Conservation (phyloP, 1,140 invertebrate genomes). For the Hormaphis cornu region DNA sequence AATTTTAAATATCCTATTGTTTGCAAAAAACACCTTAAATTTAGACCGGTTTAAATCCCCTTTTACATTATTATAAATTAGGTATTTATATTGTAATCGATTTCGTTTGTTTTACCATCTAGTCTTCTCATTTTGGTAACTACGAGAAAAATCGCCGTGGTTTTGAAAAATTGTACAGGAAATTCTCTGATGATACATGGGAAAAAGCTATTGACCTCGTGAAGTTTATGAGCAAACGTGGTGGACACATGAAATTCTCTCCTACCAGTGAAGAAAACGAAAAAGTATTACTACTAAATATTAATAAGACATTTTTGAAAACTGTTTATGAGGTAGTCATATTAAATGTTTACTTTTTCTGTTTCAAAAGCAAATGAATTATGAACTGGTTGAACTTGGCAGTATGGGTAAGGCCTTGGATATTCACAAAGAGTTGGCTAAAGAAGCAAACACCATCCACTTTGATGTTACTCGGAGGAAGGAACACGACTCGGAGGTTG, state of each 20-base stretch:
- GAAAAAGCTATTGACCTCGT: conserved; percentile 61
- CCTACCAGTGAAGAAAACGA: neutral
- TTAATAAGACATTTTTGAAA: too few relatives aligned
- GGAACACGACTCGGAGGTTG: conserved; percentile 56
- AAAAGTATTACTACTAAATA: conserved; percentile 23
- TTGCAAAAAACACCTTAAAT: too few relatives aligned
- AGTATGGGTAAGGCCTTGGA: conserved; percentile 65
- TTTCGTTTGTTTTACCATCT: conserved; percentile 32
- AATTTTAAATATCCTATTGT: too few relatives aligned
- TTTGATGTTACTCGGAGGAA: conserved; percentile 43
- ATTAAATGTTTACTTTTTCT: neutral
- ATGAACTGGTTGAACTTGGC: conserved; percentile 39
- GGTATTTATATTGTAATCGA: neutral
- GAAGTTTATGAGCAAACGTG: conserved; percentile 64
- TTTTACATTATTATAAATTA: neutral
- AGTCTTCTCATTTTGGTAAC: conserved; percentile 64
- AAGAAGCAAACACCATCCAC: conserved; percentile 58
- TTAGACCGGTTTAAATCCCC: too few relatives aligned
- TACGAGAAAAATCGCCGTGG: conserved; percentile 64
- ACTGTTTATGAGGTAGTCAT: too few relatives aligned
- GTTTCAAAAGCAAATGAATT: neutral
- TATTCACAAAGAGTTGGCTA: conserved; percentile 58
- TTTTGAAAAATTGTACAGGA: conserved; percentile 62
- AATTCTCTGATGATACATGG: conserved; percentile 64
- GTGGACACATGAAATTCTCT: conserved; percentile 48